These are phyloP conservation scores for Pollicipes pollicipes DNA, from an alignment of 1,140 invertebrate genomes.

Conservation along the genomic window DNA sequence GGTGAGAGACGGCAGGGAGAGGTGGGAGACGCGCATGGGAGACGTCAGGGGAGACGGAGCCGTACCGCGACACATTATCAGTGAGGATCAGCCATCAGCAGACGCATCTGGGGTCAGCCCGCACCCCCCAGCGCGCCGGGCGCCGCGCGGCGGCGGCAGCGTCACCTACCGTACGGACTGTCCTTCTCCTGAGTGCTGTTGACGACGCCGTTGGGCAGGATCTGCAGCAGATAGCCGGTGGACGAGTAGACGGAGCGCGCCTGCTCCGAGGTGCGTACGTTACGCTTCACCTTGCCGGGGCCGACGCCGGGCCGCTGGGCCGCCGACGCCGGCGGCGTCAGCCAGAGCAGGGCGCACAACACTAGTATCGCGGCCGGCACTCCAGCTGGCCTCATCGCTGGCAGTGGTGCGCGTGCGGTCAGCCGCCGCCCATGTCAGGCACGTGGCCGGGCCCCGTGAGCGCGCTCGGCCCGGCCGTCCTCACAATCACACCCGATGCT, in stretches of 20 bases:
- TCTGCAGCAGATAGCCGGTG: background rate
- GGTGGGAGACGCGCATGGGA: too few species aligned
- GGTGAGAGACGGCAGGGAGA: too few species aligned
- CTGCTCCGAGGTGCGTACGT: background rate
- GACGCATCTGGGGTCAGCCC: too few species aligned
- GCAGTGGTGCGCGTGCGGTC: background rate
- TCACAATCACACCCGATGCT: background rate
- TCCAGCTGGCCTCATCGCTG: background rate
- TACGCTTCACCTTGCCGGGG: background rate
- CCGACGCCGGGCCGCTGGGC: too few species aligned
- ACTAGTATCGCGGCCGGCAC: background rate
- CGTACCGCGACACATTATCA: too few species aligned
- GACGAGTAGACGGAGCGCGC: background rate
- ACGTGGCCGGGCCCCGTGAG: too few species aligned
- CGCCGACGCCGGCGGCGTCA: background rate
- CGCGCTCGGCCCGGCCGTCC: too few species aligned
- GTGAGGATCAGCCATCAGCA: too few species aligned
- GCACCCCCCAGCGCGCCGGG: too few species aligned
- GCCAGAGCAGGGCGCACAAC: background rate
- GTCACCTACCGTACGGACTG: background rate
- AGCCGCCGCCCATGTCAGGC: background rate
- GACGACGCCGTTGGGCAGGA: background rate
- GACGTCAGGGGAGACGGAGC: too few species aligned
- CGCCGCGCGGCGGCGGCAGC: too few species aligned
- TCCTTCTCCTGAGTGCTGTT: background rate